phyloP scores from a whole-genome alignment of 23 tunicate genomes.

The Diplosoma virens region DNA sequence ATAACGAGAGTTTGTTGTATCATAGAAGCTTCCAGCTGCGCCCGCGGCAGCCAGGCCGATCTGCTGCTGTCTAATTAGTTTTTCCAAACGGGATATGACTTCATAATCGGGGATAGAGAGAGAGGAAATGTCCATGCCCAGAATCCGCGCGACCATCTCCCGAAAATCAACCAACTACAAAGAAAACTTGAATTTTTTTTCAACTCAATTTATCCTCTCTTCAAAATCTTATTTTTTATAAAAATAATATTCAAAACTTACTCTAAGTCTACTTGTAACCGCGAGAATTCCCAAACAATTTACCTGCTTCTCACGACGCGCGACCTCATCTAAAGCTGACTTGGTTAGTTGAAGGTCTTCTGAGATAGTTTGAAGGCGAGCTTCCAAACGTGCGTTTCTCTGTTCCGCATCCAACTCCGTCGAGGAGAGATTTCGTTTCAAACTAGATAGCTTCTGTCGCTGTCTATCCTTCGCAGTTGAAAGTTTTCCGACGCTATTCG shows the following conservation, averaged over 20 bases:
- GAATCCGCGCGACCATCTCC: slow-evolving; percentile 86
- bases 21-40: slow-evolving; percentile 41
- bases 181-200: too few relatives aligned
- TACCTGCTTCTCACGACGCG: slow-evolving; percentile 86
- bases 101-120: slow-evolving; percentile 93
- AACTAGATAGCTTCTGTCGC: slow-evolving; percentile 44
- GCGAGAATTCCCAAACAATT: too few relatives aligned
- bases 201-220: too few relatives aligned
- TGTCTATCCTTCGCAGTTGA: slow-evolving; percentile 71
- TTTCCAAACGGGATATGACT: slow-evolving; percentile 74
- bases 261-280: too few relatives aligned
- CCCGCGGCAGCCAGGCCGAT: slow-evolving; percentile 55
- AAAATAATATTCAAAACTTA: too few relatives aligned
- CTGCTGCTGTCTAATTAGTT: slow-evolving; percentile 81
- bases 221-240: too few relatives aligned
- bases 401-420: slow-evolving; percentile 41
- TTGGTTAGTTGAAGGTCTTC: slow-evolving; percentile 75
- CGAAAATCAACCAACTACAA: slow-evolving; percentile 90
- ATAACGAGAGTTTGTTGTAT: slow-evolving; percentile 52
- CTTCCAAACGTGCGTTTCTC: slow-evolving; percentile 19
- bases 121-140: slow-evolving; percentile 74
- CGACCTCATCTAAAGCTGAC: slow-evolving; percentile 67
- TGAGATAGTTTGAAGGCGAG: slow-evolving; percentile 68
- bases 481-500: slow-evolving; percentile 56
- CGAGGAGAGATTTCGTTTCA: slow-evolving; percentile 54